Percentiles rank a stretch among this genome's conserved stretches.
phyloP scores from a whole-genome alignment of 2,113 vertebrate genomes.

The Chaetorhynchus papuensis region DNA sequence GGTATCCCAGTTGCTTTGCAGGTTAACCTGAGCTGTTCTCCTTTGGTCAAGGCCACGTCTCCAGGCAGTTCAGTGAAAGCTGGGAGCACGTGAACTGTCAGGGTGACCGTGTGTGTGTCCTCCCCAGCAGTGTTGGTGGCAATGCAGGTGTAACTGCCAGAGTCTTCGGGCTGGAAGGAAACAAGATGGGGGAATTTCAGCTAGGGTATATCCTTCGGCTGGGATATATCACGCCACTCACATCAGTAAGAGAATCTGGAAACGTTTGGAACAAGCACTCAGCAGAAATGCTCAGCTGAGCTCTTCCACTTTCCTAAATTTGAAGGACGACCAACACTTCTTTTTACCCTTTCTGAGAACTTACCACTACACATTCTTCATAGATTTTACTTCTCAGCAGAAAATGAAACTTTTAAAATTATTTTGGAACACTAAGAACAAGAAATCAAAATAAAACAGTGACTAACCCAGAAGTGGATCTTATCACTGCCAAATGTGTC shows the following conservation, averaged over 20 bases:
- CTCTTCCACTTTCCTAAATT: neutral
- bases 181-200: neutral
- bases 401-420: neutral
- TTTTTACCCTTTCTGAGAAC: neutral
- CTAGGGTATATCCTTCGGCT: neutral
- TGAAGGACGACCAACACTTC: neutral
- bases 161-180: slow-evolving; percentile 80
- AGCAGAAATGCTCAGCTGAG: neutral
- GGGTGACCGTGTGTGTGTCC: slow-evolving; percentile 73
- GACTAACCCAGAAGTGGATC: neutral
- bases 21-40: slow-evolving; percentile 82
- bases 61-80: slow-evolving; percentile 85
- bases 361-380: neutral
- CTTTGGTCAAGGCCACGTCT: slow-evolving; percentile 87
- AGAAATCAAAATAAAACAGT: neutral
- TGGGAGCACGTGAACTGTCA: slow-evolving; percentile 83
- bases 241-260: neutral
- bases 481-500: neutral
- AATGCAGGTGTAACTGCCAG: slow-evolving; percentile 86
- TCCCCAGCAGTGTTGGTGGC: slow-evolving; percentile 84
- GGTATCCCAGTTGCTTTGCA: slow-evolving; percentile 87
- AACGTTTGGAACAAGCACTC: neutral
- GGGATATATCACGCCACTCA: accelerated
- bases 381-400: neutral
- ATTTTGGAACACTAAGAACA: neutral